These are phyloP conservation scores for Rattus norvegicus DNA, from an alignment of 2,113 vertebrate species.

Conservation along the genomic window GRCr8 NC_086019.1:209594001-209594500, in stretches of 20 bases:
- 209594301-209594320: background rate
- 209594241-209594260: background rate
- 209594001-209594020: background rate
- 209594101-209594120: accelerated
- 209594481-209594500: background rate
- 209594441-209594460: accelerated
- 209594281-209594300: accelerated
- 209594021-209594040: background rate
- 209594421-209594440: background rate
- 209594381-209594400: accelerated
- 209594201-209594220: background rate
- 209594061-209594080: background rate
- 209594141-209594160: background rate
- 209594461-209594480: accelerated
- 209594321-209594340: no score
- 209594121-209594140: accelerated
- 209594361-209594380: accelerated
- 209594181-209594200: accelerated
- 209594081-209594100: accelerated
- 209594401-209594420: background rate
- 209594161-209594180: no score
- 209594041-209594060: background rate
- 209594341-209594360: accelerated
- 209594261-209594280: accelerated
- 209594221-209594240: background rate